These are phyloP conservation scores for Sisor rabdophorus DNA, from an alignment of 2,113 vertebrate species.

Conservation along the genomic window DNA sequence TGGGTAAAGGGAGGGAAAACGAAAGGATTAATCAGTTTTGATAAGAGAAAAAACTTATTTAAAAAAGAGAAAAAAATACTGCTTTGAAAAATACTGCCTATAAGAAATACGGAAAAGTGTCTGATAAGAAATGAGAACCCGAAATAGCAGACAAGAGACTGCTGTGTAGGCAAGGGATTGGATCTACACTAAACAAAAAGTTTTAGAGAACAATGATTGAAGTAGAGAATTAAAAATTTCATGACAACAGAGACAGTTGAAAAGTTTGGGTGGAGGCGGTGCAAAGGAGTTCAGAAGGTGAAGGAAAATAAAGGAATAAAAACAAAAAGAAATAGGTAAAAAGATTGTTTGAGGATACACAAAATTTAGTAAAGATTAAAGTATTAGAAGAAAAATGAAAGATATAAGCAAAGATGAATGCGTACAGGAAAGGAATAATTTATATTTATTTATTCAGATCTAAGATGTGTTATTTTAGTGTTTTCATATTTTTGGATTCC, in stretches of 20 bases:
- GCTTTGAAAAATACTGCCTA: too few relatives aligned
- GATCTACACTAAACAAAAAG: not conserved
- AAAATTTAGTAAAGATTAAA: not conserved
- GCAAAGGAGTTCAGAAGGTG: not conserved
- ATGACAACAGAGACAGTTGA: too few relatives aligned
- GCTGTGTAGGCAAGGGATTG: not conserved
- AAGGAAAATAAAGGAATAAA: not conserved
- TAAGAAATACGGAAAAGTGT: not conserved
- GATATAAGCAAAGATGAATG: not conserved
- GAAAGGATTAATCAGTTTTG: not conserved
- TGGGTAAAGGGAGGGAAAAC: not conserved
- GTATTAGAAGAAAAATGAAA: conserved; percentile 1
- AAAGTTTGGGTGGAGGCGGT: not conserved
- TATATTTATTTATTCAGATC: too few relatives aligned
- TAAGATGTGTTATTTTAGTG: too few relatives aligned
- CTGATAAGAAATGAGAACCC: not conserved
- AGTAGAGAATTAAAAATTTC: not conserved
- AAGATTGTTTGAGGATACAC: not conserved
- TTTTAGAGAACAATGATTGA: not conserved
- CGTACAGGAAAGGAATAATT: not conserved
- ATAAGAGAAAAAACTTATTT: not conserved
- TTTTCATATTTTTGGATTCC: too few relatives aligned
- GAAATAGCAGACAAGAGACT: not conserved
- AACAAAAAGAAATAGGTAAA: not conserved
- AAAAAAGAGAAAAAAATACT: not conserved